Percentiles rank a stretch among this genome's conserved stretches.
Evolutionary conservation across 1,140 invertebrate species (phyloP).

Genomic region (Drosophila quadrilineata): DNA sequence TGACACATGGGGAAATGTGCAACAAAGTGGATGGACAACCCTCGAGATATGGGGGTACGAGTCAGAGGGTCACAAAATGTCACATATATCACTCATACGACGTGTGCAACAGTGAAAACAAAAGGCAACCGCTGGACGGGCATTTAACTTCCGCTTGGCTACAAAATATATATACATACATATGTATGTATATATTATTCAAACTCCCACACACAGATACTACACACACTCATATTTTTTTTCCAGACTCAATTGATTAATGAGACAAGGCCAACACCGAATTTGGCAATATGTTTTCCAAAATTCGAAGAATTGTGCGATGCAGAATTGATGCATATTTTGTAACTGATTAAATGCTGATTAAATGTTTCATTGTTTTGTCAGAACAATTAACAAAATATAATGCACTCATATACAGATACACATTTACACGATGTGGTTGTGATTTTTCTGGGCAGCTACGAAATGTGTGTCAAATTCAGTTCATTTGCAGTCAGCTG

Average conservation of each 20-base stretch:
- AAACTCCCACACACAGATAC: constrained; percentile 32
- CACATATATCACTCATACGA: constrained; percentile 56
- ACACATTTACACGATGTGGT: neutral
- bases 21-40: constrained; percentile 46
- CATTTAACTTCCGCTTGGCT: constrained; percentile 42
- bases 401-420: neutral
- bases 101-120: constrained; percentile 32
- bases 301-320: constrained; percentile 39
- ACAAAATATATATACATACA: constrained; percentile 15
- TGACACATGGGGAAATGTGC: constrained; percentile 46
- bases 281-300: constrained; percentile 45
- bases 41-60: constrained; percentile 17
- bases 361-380: constrained; percentile 25
- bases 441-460: too few species aligned
- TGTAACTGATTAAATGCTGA: constrained; percentile 22
- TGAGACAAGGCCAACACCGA: constrained; percentile 43
- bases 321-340: constrained; percentile 12
- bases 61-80: constrained; percentile 25
- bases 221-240: neutral
- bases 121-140: constrained; percentile 29
- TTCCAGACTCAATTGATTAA: constrained; percentile 34
- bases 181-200: too few species aligned
- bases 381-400: neutral
- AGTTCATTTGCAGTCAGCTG: constrained; percentile 18
- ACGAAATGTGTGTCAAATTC: constrained; percentile 41